These are phyloP conservation scores for Pogonomyrmex californicus DNA, from an alignment of 1,140 invertebrate genomes.

Conservation along the genomic window DNA sequence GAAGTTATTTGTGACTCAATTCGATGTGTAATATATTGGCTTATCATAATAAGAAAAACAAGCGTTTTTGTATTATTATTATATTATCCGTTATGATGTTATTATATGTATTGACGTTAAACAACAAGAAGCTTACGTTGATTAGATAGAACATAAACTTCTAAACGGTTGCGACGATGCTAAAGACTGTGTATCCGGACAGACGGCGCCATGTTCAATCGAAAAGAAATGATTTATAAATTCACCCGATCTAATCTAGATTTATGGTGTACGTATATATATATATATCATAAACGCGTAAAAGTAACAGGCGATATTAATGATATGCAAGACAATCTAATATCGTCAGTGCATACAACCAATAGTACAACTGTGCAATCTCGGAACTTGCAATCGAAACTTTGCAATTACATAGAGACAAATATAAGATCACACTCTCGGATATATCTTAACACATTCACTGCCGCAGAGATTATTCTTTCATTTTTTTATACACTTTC, in stretches of 20 bases:
- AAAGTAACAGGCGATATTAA: constrained; percentile 23
- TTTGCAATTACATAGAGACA: constrained; percentile 2
- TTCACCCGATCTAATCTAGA: background rate
- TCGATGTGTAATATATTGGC: background rate
- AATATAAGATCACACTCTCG: background rate
- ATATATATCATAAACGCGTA: background rate
- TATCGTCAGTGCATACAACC: constrained; percentile 1
- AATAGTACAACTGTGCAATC: constrained; percentile 17
- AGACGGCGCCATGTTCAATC: background rate
- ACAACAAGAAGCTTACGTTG: background rate
- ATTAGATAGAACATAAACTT: constrained; percentile 9
- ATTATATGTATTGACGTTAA: constrained; percentile 14
- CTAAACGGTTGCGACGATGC: constrained; percentile 18
- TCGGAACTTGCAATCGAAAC: background rate
- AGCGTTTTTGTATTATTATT: constrained; percentile 39
- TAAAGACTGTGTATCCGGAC: constrained; percentile 40
- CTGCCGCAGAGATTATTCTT: too few species aligned
- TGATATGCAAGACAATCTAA: background rate
- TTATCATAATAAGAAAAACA: constrained; percentile 11
- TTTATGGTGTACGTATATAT: background rate
- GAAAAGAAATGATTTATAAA: background rate
- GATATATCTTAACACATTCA: background rate
- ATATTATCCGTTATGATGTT: constrained; percentile 13
- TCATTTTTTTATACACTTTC: too few species aligned
- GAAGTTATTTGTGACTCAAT: background rate